phyloP scores from a whole-genome alignment of 2,888 invertebrate species.

The Agrotis exclamationis region DNA sequence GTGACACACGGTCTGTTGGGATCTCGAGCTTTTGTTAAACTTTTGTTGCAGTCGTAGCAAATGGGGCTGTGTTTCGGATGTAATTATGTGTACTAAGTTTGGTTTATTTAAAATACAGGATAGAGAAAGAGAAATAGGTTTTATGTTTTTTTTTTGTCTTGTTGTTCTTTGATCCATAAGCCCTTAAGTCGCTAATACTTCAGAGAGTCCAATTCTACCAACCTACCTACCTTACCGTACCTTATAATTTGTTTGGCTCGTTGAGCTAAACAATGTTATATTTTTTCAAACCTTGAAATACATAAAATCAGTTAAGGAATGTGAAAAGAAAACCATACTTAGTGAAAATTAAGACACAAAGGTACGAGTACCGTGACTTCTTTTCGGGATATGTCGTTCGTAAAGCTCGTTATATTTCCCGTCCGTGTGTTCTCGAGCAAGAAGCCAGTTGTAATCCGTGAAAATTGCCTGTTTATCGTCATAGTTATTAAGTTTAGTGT shows the following conservation, averaged over 20 bases:
- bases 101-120: background rate
- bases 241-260: background rate
- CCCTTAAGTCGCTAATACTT: too few relatives aligned
- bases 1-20: conserved; percentile 73
- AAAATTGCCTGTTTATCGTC: conserved; percentile 79
- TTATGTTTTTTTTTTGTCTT: background rate
- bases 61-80: background rate
- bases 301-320: too few relatives aligned
- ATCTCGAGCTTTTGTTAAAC: conserved; percentile 46
- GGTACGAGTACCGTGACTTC: background rate
- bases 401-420: conserved; percentile 27
- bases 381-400: background rate
- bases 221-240: too few relatives aligned
- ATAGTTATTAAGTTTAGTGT: conserved; percentile 72
- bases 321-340: background rate
- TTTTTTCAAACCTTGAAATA: too few relatives aligned
- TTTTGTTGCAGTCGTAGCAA: conserved; percentile 11
- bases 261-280: background rate
- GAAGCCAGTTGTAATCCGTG: conserved; percentile 76
- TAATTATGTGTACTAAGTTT: background rate
- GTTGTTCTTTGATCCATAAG: background rate
- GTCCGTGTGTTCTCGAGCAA: conserved; percentile 68
- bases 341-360: background rate
- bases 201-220: background rate
- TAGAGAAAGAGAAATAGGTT: too few relatives aligned